Evolutionary conservation across 2,888 invertebrate genomes (phyloP).

Genomic region (Pseudococcus viburni): DNA sequence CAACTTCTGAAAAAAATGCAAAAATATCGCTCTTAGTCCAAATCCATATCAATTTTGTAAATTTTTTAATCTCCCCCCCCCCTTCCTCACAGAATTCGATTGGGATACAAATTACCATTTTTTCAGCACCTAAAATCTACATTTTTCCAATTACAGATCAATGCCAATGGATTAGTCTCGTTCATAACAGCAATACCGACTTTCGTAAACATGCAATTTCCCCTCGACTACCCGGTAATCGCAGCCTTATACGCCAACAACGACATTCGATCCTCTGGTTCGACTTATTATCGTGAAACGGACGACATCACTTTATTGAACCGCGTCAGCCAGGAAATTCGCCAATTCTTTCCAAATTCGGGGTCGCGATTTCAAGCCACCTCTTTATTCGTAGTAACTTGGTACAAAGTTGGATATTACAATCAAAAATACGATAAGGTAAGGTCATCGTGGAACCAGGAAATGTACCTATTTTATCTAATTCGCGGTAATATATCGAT

Average conservation of each 20-base stretch:
- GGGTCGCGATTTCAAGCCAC: slow-evolving; percentile 78
- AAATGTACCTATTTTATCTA: slow-evolving; percentile 9
- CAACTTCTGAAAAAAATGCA: no score
- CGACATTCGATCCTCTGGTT: slow-evolving; percentile 83
- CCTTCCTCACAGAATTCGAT: no score
- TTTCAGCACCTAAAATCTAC: background rate
- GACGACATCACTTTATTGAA: slow-evolving; percentile 75
- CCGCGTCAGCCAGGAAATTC: slow-evolving; percentile 73
- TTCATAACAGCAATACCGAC: slow-evolving; percentile 90
- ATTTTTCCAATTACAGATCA: slow-evolving; percentile 78
- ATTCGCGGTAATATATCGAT: background rate
- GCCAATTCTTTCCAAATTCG: slow-evolving; percentile 76
- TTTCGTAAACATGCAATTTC: slow-evolving; percentile 90
- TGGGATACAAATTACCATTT: no score
- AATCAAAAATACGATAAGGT: slow-evolving; percentile 78
- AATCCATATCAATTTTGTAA: no score
- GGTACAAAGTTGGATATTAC: slow-evolving; percentile 89
- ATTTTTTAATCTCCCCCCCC: no score
- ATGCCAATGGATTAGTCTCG: slow-evolving; percentile 90
- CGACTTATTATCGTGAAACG: slow-evolving; percentile 81
- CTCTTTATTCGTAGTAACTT: slow-evolving; percentile 89
- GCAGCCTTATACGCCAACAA: slow-evolving; percentile 93
- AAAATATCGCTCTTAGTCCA: no score
- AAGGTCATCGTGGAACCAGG: slow-evolving; percentile 70
- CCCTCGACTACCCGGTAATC: slow-evolving; percentile 89